A percentile compares a stretch with the other conserved stretches of the same genome.
Evolutionary conservation across 1,140 invertebrate genomes (phyloP).

Genomic region (Sitodiplosis mosellana): DNA sequence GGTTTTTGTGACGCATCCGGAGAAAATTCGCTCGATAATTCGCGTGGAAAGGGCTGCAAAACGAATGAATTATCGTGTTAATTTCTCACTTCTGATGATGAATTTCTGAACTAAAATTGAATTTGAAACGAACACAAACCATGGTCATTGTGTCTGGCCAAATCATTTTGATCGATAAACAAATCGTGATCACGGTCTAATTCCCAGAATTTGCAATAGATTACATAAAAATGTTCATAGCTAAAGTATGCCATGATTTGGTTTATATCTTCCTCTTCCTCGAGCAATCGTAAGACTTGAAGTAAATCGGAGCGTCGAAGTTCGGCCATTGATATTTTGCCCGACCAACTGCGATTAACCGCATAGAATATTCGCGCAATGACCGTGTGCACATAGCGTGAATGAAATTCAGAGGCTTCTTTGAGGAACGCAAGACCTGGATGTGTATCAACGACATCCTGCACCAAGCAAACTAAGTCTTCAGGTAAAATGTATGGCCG

Average conservation of each 20-base stretch:
- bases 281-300: conserved; percentile 52
- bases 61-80: conserved; percentile 5
- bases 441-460: conserved; percentile 99
- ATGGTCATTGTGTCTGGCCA: conserved; percentile 89
- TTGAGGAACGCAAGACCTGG: conserved; percentile 92
- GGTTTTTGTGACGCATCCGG: conserved; percentile 80
- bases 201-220: conserved; percentile 99
- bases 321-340: conserved; percentile 75
- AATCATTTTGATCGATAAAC: conserved; percentile 85
- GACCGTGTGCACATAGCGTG: conserved; percentile 91
- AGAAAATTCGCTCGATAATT: conserved; percentile 96
- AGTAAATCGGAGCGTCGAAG: conserved; percentile 79
- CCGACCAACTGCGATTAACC: conserved; percentile 95
- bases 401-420: conserved; percentile 96
- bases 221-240: conserved; percentile 99
- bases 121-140: conserved; percentile 47
- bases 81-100: background rate
- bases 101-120: conserved; percentile 4
- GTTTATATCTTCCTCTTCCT: conserved; percentile 94
- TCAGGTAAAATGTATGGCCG: conserved; percentile 46
- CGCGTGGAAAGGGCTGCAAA: conserved; percentile 73
- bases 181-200: conserved; percentile 96
- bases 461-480: conserved; percentile 82
- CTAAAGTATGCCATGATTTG: conserved; percentile 95
- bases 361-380: conserved; percentile 97